Percentiles rank a stretch among this genome's conserved stretches.
Conservation (phyloP, 2,797 vertebrate species). For the Pipistrellus pipistrellus region DNA sequence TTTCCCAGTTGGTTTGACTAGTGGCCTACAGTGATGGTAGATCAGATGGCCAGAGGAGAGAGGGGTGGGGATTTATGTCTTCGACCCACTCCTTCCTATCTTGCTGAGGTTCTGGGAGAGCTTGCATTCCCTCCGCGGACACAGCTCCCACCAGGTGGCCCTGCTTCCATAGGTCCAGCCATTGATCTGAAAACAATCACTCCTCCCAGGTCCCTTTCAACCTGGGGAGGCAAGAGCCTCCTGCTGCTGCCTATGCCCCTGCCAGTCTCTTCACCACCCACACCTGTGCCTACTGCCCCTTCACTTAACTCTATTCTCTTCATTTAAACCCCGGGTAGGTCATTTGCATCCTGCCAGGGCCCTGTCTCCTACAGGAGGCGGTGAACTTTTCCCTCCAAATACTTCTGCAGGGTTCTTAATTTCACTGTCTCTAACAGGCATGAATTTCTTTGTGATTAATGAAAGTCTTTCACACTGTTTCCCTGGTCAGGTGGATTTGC, state of each 20-base stretch:
- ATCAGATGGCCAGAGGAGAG: not conserved
- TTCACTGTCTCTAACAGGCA: not conserved
- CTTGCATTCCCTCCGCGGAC: not conserved
- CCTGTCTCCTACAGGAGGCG: not conserved
- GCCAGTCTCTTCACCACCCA: fast-evolving
- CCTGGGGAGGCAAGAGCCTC: not conserved
- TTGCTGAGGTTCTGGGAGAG: not conserved
- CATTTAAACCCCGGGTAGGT: not conserved
- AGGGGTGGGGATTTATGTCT: no score
- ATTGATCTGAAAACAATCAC: not conserved
- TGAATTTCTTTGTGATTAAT: not conserved
- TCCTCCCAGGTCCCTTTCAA: not conserved
- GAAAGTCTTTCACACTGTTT: not conserved
- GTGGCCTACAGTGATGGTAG: not conserved
- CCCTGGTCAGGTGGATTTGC: not conserved
- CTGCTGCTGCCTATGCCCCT: no score
- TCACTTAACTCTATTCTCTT: not conserved
- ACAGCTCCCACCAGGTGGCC: not conserved
- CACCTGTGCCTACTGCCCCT: not conserved
- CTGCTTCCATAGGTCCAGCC: not conserved
- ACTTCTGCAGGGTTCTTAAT: not conserved
- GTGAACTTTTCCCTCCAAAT: not conserved
- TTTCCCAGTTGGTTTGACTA: not conserved
- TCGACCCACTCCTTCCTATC: fast-evolving
- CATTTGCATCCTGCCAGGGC: not conserved